A percentile compares a stretch with the other conserved stretches of the same genome.
These are phyloP conservation scores for Manis crassicaudata DNA, from an alignment of 2,797 vertebrate species.

Conservation along the genomic window DNA sequence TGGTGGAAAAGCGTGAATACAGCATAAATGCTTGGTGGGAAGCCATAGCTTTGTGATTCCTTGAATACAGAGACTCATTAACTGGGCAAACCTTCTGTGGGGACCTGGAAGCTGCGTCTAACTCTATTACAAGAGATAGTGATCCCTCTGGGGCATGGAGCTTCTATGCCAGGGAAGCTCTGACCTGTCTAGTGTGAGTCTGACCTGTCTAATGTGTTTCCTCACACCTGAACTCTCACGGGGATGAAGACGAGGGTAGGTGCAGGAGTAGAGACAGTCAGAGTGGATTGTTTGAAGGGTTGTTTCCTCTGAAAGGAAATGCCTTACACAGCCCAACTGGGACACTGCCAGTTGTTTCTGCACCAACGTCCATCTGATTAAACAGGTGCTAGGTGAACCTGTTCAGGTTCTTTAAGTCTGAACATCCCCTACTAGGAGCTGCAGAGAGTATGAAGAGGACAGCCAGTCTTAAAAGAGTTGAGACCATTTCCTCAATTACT, in stretches of 20 bases:
- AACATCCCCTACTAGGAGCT: background rate
- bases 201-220: background rate
- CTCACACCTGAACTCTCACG: background rate
- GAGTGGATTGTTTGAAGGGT: background rate
- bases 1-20: background rate
- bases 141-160: background rate
- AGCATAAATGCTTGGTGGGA: background rate
- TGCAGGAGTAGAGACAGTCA: background rate
- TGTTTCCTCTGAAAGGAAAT: background rate
- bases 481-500: background rate
- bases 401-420: background rate
- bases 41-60: background rate
- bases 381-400: background rate
- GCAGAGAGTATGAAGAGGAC: background rate
- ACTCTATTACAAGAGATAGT: background rate
- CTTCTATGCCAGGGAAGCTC: background rate
- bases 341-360: background rate
- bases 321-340: background rate
- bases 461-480: slow-evolving; percentile 1
- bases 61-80: background rate
- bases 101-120: background rate
- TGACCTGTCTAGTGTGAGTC: background rate
- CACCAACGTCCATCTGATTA: background rate
- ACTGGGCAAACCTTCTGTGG: too few species aligned
- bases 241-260: background rate